Percentiles rank a stretch among this genome's conserved stretches.
Conservation (phyloP, 2,888 invertebrate genomes). For the Chouioia cunea region DNA sequence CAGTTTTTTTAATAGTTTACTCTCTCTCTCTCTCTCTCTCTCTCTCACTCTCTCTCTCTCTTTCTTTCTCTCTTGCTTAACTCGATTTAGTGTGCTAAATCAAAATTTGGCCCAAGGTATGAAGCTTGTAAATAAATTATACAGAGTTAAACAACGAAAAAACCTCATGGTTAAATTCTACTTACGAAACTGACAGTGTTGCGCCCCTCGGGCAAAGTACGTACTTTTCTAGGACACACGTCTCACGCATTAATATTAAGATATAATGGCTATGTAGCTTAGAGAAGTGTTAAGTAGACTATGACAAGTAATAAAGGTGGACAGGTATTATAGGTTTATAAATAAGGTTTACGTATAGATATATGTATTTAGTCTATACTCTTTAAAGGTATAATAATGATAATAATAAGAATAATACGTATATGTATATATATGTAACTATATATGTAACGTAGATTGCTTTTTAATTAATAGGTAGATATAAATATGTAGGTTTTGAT, state of each 20-base stretch:
- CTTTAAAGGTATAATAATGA: constrained; percentile 62
- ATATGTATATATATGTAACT: constrained; percentile 33
- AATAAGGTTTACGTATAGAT: constrained; percentile 61
- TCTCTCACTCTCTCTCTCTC: no score
- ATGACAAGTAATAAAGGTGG: constrained; percentile 60
- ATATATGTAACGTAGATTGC: constrained; percentile 30
- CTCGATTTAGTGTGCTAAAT: constrained; percentile 56
- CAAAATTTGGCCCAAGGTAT: constrained; percentile 64
- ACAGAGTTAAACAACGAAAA: constrained; percentile 57
- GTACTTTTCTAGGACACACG: constrained; percentile 68
- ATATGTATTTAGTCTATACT: constrained; percentile 63
- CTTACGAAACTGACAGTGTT: constrained; percentile 68
- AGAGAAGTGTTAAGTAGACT: constrained; percentile 64
- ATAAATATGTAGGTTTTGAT: constrained; percentile 60
- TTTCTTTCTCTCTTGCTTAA: no score
- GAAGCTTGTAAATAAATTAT: constrained; percentile 31
- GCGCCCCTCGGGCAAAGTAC: constrained; percentile 67
- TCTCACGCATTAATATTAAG: constrained; percentile 67
- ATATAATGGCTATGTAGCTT: constrained; percentile 64
- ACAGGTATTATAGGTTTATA: constrained; percentile 53
- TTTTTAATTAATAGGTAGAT: constrained; percentile 62
- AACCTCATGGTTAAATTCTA: constrained; percentile 64
- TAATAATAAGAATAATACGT: constrained; percentile 24
- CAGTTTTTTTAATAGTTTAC: constrained; percentile 15
- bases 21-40: constrained; percentile 36